These are phyloP conservation scores for Cataglyphis hispanica DNA, from an alignment of 1,140 invertebrate genomes.

Conservation along the genomic window DNA sequence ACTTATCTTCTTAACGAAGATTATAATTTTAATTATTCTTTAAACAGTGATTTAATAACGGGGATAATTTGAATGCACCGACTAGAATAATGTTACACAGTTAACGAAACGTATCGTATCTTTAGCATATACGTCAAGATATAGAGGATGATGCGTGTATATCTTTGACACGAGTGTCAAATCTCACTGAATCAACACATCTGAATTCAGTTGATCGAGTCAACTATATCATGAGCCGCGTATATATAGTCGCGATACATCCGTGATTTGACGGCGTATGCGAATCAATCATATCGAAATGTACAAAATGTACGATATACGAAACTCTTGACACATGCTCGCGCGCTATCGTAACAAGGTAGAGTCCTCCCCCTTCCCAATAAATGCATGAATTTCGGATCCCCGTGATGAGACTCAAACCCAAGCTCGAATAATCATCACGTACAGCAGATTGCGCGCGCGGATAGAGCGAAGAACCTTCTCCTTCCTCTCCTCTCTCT, in stretches of 20 bases:
- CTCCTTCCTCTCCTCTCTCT: no score
- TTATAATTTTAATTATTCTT: constrained; percentile 1
- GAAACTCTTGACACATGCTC: constrained; percentile 7
- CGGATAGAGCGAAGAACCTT: background rate
- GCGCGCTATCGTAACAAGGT: background rate
- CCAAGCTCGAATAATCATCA: background rate
- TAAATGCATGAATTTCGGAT: background rate
- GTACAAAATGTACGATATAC: background rate
- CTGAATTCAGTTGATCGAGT: constrained; percentile 45
- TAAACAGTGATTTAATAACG: constrained; percentile 14
- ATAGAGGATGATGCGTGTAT: background rate
- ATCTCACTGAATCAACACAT: constrained; percentile 42
- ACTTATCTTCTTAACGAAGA: background rate
- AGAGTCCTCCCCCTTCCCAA: background rate
- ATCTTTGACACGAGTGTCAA: constrained; percentile 46
- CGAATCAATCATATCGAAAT: constrained; percentile 41
- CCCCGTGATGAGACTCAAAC: background rate
- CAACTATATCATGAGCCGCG: constrained; percentile 11
- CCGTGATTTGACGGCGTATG: background rate
- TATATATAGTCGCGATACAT: constrained; percentile 21
- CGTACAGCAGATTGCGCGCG: constrained; percentile 26
- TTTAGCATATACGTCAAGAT: constrained; percentile 8
- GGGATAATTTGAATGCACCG: background rate
- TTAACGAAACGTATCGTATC: constrained; percentile 18
- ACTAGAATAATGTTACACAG: constrained; percentile 13